phyloP scores from a whole-genome alignment of 2,888 invertebrate species.

The Ophion costatus region DNA sequence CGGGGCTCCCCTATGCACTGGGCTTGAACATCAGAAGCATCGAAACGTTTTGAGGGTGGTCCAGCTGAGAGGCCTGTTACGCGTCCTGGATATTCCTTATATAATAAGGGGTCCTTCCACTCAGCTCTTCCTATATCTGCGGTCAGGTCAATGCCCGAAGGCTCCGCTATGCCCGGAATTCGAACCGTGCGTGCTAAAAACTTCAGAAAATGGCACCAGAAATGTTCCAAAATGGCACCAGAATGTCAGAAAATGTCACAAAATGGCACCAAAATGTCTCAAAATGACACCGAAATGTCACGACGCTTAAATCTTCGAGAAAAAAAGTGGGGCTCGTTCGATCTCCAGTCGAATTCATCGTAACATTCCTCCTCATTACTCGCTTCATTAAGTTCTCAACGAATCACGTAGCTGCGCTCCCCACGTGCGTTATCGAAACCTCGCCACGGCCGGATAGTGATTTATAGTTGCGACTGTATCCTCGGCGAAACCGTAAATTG shows the following conservation, averaged over 20 bases:
- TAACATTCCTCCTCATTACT: not conserved
- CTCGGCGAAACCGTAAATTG: not conserved
- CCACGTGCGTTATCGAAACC: not conserved
- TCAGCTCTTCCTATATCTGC: not conserved
- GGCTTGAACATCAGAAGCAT: constrained; percentile 27
- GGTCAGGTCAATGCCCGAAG: not conserved
- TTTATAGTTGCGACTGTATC: not conserved
- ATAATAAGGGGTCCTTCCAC: not conserved
- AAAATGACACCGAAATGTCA: not conserved
- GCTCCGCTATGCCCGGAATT: not conserved
- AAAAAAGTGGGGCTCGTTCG: not conserved
- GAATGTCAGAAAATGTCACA: no score
- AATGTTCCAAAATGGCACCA: not conserved
- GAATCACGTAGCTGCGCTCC: not conserved
- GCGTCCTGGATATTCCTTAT: not conserved
- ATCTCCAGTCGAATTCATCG: not conserved
- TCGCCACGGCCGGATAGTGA: not conserved
- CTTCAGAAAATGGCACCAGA: not conserved
- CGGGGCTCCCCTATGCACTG: not conserved
- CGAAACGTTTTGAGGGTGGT: constrained; percentile 22
- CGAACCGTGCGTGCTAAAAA: not conserved
- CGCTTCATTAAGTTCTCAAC: not conserved
- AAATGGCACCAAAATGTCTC: not conserved
- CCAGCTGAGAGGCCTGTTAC: not conserved
- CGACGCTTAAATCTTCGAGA: not conserved